phyloP scores from a whole-genome alignment of 1,140 invertebrate genomes.

The Galleria mellonella region DNA sequence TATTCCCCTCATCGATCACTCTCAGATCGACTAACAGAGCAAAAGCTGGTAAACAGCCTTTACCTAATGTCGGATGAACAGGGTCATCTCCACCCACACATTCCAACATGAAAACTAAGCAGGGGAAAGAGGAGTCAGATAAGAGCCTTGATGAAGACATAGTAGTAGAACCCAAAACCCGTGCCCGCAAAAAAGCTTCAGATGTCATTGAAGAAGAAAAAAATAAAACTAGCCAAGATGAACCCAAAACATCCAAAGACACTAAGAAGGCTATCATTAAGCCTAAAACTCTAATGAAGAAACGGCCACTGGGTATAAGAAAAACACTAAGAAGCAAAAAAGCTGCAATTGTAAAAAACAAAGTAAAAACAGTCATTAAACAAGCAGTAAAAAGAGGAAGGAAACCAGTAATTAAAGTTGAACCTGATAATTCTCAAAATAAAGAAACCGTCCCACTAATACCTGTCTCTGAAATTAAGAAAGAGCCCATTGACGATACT shows the following conservation, averaged over 20 bases:
- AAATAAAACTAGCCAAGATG: constrained; percentile 49
- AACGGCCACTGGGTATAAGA: constrained; percentile 57
- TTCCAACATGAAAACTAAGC: constrained; percentile 73
- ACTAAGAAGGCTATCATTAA: constrained; percentile 48
- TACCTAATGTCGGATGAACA: constrained; percentile 67
- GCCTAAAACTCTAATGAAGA: constrained; percentile 55
- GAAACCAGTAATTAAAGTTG: constrained; percentile 41
- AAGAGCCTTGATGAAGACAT: constrained; percentile 63
- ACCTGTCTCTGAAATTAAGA: constrained; percentile 64
- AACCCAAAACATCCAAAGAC: constrained; percentile 59
- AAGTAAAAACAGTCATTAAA: constrained; percentile 45
- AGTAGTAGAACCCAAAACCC: constrained; percentile 59
- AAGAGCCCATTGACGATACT: constrained; percentile 55
- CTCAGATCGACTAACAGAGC: constrained; percentile 21
- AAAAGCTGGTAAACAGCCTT: constrained; percentile 32
- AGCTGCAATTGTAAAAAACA: constrained; percentile 46
- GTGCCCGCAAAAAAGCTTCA: constrained; percentile 62
- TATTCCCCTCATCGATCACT: constrained; percentile 12
- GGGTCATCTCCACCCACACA: constrained; percentile 51
- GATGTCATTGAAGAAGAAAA: constrained; percentile 55
- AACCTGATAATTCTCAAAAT: constrained; percentile 39
- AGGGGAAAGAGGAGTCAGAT: constrained; percentile 60
- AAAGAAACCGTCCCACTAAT: constrained; percentile 56
- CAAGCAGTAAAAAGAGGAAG: constrained; percentile 38
- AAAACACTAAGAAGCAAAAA: constrained; percentile 66